phyloP scores from a whole-genome alignment of 2,888 invertebrate species.

The Deroplatys truncata region DNA sequence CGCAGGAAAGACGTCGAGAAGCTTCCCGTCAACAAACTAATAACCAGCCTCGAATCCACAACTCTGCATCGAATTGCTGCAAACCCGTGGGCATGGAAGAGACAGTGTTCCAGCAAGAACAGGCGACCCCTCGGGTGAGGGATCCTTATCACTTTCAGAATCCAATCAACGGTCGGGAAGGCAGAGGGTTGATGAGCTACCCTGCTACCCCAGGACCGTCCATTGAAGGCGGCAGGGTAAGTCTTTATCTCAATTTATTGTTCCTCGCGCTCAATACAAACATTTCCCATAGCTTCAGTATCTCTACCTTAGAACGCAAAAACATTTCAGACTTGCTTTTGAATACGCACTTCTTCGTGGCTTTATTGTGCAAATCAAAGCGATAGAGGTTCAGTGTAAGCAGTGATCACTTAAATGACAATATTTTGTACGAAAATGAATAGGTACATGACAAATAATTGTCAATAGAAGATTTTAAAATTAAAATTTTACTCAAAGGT shows the following conservation, averaged over 20 bases:
- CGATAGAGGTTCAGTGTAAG: too few species aligned
- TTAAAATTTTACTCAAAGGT: too few species aligned
- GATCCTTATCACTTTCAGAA: background rate
- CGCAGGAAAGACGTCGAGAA: background rate
- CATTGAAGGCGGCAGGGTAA: background rate
- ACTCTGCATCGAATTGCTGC: background rate
- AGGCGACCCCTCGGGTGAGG: background rate
- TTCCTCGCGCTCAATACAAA: background rate
- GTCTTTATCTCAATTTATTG: background rate
- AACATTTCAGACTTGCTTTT: too few species aligned
- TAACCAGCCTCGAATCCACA: background rate
- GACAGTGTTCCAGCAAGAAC: background rate
- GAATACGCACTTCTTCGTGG: too few species aligned
- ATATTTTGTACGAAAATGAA: too few species aligned
- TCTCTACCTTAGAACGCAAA: background rate
- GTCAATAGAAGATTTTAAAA: too few species aligned
- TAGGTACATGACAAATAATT: too few species aligned
- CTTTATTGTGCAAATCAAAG: too few species aligned
- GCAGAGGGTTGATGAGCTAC: background rate
- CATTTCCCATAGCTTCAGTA: background rate
- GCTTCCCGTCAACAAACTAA: background rate
- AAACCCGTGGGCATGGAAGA: background rate
- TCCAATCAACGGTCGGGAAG: background rate
- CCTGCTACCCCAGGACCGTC: background rate
- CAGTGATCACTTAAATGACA: too few species aligned